Evolutionary conservation across 2,888 invertebrate species (phyloP), one percentile per base, ranked within the genome.

Genomic region (Apomyelois bistriatella): DNA sequence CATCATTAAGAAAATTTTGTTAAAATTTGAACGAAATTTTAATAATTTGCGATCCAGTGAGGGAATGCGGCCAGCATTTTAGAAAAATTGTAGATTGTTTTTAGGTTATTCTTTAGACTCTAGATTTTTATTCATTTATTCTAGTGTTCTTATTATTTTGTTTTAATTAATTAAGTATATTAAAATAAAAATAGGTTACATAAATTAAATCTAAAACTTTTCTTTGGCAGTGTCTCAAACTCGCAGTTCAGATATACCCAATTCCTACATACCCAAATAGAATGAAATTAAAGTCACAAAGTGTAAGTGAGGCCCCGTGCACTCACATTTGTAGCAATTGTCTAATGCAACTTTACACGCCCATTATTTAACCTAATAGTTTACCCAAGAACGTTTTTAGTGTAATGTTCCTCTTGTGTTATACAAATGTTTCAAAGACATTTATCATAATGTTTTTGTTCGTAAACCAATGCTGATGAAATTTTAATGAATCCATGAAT

Each of bases 321-420:
- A 15, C 35, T 43, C 42, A 17, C 51, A 16, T 43, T 51, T 36
- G 42, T 51, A 43, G 42, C 51, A 51, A 43, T 43, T 17, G 51
- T 51, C 17, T 51, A 50, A 50, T 41, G 41, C 32, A 41, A 42
- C 32, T 43, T 51, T 43, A 51, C 51, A 43, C 12, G n/a, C 8
- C 50, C 42, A 51, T 43, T 42, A 42, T 51, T 51, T 42, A 35
- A 35, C 35, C 42, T 13, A 43, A 51, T 42, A 51, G 51, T 51
- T 51, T 43, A 12, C 22, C 51, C 42, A 13, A 51, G 51, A 35
- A 51, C 51, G 30, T 10, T 51, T 51, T n/a, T 17, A 17, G 41
- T 3, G 42, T 42, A 41, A 40, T 51, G 42, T 30, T 42, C 42
- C 32, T 35, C 22, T 41, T 38, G 49, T 13, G 15, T 13, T 36